Conservation (phyloP, 2,113 vertebrate species). For the Perccottus glenii region DNA sequence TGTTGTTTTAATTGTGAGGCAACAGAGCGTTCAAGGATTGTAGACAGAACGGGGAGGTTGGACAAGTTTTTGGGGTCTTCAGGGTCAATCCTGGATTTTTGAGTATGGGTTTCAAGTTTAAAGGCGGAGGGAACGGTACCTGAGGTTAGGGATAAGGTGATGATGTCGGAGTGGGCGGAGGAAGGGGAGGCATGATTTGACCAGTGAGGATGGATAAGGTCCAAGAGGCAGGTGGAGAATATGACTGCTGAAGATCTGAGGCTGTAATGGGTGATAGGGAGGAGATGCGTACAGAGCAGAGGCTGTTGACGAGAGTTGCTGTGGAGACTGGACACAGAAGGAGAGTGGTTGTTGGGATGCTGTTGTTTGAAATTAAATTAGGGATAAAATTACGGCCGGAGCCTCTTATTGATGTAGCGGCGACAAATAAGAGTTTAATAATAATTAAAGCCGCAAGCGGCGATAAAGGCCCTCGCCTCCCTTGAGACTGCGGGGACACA, state of each 20-base stretch:
- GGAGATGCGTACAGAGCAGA: background rate
- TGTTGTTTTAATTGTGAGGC: background rate
- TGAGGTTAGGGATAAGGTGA: background rate
- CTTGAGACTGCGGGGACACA: no score
- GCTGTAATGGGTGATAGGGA: background rate
- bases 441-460: no score
- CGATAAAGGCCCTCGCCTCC: no score
- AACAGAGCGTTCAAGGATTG: no score
- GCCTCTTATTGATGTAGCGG: no score
- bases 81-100: background rate
- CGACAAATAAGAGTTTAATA: no score
- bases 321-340: no score
- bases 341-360: no score
- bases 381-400: no score
- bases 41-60: background rate
- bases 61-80: background rate
- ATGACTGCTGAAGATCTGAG: background rate
- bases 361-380: no score
- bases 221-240: background rate
- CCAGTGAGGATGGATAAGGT: background rate
- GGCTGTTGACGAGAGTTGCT: background rate
- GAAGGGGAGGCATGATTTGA: background rate
- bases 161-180: background rate
- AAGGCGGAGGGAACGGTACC: background rate
- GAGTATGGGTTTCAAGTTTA: background rate